These are phyloP conservation scores for Brachyhypopomus occidentalis DNA, from an alignment of 2,113 vertebrate genomes.

Conservation along the genomic window DNA sequence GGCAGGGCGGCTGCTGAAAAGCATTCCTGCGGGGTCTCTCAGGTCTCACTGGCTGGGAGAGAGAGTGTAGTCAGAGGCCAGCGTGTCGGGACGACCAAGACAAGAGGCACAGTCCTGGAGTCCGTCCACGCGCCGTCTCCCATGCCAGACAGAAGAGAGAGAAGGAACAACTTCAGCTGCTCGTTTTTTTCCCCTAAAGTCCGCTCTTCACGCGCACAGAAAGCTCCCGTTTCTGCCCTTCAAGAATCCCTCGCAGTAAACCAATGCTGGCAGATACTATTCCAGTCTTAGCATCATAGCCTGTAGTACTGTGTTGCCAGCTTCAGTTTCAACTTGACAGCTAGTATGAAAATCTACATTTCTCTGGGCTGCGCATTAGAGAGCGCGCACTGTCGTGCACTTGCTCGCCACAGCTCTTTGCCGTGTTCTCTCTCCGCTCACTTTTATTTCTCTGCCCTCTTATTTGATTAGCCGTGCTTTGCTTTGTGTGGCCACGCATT, in stretches of 20 bases:
- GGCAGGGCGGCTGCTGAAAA: conserved; percentile 53
- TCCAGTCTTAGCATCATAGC: not conserved
- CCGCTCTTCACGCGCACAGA: not conserved
- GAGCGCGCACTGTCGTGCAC: not conserved
- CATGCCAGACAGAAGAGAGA: conserved; percentile 37
- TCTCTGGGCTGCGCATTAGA: conserved; percentile 24
- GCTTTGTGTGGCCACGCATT: conserved; percentile 40
- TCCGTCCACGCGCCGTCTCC: conserved; percentile 42
- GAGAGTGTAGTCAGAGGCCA: conserved; percentile 53
- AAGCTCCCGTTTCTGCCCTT: conserved; percentile 10
- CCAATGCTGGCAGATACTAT: not conserved
- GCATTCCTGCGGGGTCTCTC: conserved; percentile 53
- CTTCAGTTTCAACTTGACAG: not conserved
- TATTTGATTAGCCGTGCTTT: conserved; percentile 55
- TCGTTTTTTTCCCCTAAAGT: not conserved
- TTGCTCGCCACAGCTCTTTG: conserved; percentile 23
- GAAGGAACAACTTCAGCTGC: conserved; percentile 14
- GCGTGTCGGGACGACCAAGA: conserved; percentile 48
- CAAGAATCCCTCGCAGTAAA: not conserved
- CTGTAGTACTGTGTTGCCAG: not conserved
- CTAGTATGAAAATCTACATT: not conserved
- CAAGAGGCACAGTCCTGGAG: conserved; percentile 50
- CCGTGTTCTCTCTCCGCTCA: conserved; percentile 42
- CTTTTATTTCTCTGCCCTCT: conserved; percentile 45
- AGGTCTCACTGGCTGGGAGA: conserved; percentile 53